phyloP scores from a whole-genome alignment of 2,113 vertebrate genomes.

The Rhinolophus sinicus region DNA sequence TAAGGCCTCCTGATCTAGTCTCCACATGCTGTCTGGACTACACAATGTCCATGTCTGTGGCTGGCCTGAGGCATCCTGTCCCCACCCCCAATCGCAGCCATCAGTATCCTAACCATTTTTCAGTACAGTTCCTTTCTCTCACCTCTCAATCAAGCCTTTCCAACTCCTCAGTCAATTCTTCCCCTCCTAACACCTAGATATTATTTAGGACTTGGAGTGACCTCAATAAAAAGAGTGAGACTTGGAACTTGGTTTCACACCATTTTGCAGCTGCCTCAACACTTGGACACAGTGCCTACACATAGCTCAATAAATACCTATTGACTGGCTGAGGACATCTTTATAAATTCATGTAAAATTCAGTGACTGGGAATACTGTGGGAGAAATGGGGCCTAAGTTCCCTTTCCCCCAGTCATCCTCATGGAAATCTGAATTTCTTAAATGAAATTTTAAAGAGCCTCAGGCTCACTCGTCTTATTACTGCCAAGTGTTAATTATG shows the following conservation, averaged over 20 bases:
- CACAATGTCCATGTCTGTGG: not conserved
- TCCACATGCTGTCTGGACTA: not conserved
- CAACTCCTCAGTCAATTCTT: not conserved
- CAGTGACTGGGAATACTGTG: conserved; percentile 32
- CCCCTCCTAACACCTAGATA: not conserved
- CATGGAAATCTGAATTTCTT: conserved; percentile 70
- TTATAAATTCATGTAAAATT: conserved; percentile 52
- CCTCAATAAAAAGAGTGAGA: not conserved
- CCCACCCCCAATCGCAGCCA: too few relatives aligned
- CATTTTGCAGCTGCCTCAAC: not conserved
- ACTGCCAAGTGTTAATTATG: conserved; percentile 77
- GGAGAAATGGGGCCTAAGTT: not conserved
- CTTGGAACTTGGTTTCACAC: not conserved
- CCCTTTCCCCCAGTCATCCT: conserved; percentile 12
- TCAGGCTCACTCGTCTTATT: conserved; percentile 59
- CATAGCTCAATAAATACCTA: not conserved
- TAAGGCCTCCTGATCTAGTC: too few relatives aligned
- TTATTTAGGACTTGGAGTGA: not conserved
- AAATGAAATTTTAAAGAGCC: conserved; percentile 74
- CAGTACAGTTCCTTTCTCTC: not conserved
- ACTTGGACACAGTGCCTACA: not conserved
- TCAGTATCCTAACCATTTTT: not conserved
- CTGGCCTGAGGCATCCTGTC: not conserved
- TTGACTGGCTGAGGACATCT: conserved; percentile 45
- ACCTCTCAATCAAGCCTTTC: not conserved